Base-by-base conservation (phyloP, 2,888 invertebrate species). In the Eupithecia inturbata region DNA sequence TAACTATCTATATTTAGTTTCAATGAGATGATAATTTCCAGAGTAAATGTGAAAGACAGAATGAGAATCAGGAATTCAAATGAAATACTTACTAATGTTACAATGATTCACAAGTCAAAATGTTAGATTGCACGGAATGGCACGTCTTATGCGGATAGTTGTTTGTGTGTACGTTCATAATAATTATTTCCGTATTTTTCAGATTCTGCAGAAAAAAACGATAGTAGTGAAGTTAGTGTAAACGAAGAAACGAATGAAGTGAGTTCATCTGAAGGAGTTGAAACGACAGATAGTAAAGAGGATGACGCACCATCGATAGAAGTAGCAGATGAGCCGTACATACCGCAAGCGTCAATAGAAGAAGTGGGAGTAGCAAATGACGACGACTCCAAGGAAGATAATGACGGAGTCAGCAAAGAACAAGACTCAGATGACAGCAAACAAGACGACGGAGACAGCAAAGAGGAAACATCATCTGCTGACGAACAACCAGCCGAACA, bases 141-240 rank as follows among this genome's bases (percentile, higher is more conserved):
- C 22, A 26, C 26, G 12, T 57, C 9, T 53, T 10, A 14, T 22
- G 26, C 49, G 0, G 22, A 10, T 57, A 57, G 10, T 49, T 5
- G 1, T 36, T 7, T 36, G 10, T 5, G 36, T 36, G 36, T 36
- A 10, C 36, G 26, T 26, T 26, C 57, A 57, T n/a, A 7, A 45
- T 19, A 45, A 7, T 45, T n/a, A n/a, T 7, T 22, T 22, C 3
- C 4, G 49, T 31, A 7, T 36, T 62, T 74, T 49, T 79, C 89
- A 94, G 94, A 93, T 88, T 92, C 93, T 87, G 87, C 87, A 82
- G 94, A 92, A 89, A 94, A 94, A 89, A 91, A 91, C 90, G 93
- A 93, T 82, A 94, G 94, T 89, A 91, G 90, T 91, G 95, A 95
- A 91, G 88, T 90, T 84, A 92, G 90, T 84, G 86, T 93, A 83